Evolutionary conservation across 2,797 vertebrate species (phyloP).

Genomic region (Austrolebias charrua): DNA sequence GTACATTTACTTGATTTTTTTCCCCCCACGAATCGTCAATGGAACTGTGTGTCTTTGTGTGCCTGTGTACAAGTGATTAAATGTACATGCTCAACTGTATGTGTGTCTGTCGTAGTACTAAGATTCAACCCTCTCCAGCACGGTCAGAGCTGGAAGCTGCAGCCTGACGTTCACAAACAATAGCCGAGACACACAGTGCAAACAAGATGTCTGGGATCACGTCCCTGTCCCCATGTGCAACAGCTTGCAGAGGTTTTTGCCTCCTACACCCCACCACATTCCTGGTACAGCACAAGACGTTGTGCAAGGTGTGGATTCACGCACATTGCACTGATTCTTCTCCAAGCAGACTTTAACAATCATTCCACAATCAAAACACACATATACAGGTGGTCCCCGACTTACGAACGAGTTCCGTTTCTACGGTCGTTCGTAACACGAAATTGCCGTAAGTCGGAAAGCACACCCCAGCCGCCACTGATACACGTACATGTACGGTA

Average conservation of each 20-base stretch:
- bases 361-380: constrained; percentile 44
- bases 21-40: constrained; percentile 45
- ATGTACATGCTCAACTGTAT: constrained; percentile 5
- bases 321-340: constrained; percentile 39
- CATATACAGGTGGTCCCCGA: too few species aligned
- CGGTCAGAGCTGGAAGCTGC: constrained; percentile 60
- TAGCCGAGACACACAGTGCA: constrained; percentile 67
- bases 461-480: too few species aligned
- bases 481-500: too few species aligned
- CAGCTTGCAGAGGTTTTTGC: constrained; percentile 54
- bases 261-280: constrained; percentile 48
- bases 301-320: constrained; percentile 66
- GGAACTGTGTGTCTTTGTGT: constrained; percentile 19
- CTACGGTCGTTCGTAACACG: too few species aligned
- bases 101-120: constrained; percentile 40
- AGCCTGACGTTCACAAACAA: constrained; percentile 70
- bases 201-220: constrained; percentile 72
- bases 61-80: neutral
- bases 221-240: constrained; percentile 55
- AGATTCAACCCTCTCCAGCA: constrained; percentile 61
- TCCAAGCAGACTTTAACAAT: constrained; percentile 44
- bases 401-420: too few species aligned
- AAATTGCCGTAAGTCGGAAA: too few species aligned
- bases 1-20: constrained; percentile 26
- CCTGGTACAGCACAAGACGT: constrained; percentile 47